These are phyloP conservation scores for Seriola rivoliana DNA, from an alignment of 2,113 vertebrate species.

Conservation along the genomic window DNA sequence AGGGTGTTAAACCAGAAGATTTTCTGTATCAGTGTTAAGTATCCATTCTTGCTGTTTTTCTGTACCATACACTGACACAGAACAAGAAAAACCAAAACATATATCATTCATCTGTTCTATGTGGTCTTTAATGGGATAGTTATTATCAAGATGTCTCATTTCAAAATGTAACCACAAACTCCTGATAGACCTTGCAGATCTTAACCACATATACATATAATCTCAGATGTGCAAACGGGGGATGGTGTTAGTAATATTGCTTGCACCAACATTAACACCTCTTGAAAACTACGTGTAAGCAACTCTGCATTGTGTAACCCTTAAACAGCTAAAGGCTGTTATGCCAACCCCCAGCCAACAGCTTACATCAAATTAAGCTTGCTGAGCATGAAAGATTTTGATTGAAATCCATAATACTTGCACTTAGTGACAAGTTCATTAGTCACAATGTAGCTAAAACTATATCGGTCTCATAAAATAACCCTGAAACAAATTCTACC, in stretches of 20 bases:
- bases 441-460: not conserved
- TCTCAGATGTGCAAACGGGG: not conserved
- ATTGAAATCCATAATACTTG: no score
- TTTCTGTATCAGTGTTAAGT: no score
- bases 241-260: not conserved
- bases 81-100: not conserved
- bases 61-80: not conserved
- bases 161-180: slow-evolving; percentile 40
- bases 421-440: no score
- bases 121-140: not conserved
- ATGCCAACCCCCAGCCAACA: slow-evolving; percentile 10
- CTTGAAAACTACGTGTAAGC: not conserved
- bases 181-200: not conserved
- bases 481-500: not conserved
- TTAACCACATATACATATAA: slow-evolving; percentile 7
- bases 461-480: no score
- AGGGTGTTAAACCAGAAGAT: not conserved
- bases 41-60: not conserved
- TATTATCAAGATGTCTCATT: slow-evolving; percentile 12
- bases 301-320: not conserved
- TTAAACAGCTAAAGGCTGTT: not conserved
- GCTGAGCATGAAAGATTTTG: slow-evolving; percentile 29
- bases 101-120: not conserved
- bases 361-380: not conserved
- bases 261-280: slow-evolving; percentile 20